Percentiles rank a stretch among this genome's conserved stretches.
Evolutionary conservation across 2,888 invertebrate species (phyloP).

Genomic region (Euplexia lucipara): DNA sequence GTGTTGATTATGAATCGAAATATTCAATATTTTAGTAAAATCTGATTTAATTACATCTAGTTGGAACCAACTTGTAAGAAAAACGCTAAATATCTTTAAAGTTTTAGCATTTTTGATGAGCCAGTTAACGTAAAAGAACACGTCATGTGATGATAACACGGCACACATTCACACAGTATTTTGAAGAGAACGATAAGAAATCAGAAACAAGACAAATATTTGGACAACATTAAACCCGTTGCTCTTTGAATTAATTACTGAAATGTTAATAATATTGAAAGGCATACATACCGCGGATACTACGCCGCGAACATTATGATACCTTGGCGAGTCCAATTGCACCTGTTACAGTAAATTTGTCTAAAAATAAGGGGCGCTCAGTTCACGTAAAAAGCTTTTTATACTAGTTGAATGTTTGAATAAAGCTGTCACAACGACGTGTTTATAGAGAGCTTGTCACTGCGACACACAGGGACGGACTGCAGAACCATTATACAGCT

Average conservation of each 20-base stretch:
- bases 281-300: conserved; percentile 15
- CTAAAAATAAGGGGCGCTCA: conserved; percentile 61
- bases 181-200: conserved; percentile 6
- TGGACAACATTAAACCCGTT: conserved; percentile 9
- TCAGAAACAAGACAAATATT: conserved; percentile 22
- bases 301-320: conserved; percentile 47
- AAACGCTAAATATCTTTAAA: background rate
- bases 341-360: conserved; percentile 67
- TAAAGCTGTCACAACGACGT: conserved; percentile 69
- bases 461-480: conserved; percentile 45
- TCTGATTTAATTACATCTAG: background rate
- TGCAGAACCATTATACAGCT: background rate
- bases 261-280: conserved; percentile 16
- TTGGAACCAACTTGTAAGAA: background rate
- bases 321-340: conserved; percentile 46
- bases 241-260: conserved; percentile 3
- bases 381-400: conserved; percentile 63
- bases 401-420: conserved; percentile 61
- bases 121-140: background rate
- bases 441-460: conserved; percentile 64
- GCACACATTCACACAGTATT: background rate
- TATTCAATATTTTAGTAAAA: background rate
- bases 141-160: background rate
- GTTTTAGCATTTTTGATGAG: background rate
- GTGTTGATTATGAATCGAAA: too few relatives aligned